Evolutionary conservation across 2,888 invertebrate genomes (phyloP), one percentile per base, ranked within the genome.

Genomic region (Conistra vaccinii): DNA sequence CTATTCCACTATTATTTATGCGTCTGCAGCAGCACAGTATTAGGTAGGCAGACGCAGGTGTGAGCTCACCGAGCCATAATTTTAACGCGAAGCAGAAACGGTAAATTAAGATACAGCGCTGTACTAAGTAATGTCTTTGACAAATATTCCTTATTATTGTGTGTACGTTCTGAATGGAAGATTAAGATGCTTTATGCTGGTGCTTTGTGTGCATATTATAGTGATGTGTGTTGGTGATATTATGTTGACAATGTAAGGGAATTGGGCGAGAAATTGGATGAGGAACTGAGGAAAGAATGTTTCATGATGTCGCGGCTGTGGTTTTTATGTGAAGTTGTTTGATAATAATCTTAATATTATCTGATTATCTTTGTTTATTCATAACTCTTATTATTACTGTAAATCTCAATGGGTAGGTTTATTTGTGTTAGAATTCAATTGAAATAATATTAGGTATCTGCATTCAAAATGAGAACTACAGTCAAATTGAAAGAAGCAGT

Each of bases 131-230:
- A 91, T 90, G 91, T 90, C 90, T 93, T 93, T 94, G 93, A 94
- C 93, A 95, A 93, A 95, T 95, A 92, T 88, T 89, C 91, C 91
- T 91, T 93, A 93, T 93, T 93, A 94, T 93, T 92, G 89, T 91
- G 90, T 82, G 80, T 86, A 85, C 85, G 73, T 53, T 80, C 65
- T 85, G 84, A 82, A 85, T 87, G 79, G 84, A 76, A 75, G 81
- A 80, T 84, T 81, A 82, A 80, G 73, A 69, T 81, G 76, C 29
- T 80, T 79, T 81, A 78, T 75, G 77, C 55, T n/a, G 68, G 75
- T 81, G 67, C 71, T 78, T 66, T 84, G 72, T 76, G 76, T 81
- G 69, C 55, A 69, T 79, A 79, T 80, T 78, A 83, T 65, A 26
- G 69, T 70, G 62, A 80, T 76, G 68, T 62, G 73, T 77, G 70